A percentile compares a stretch with the other conserved stretches of the same genome.
Evolutionary conservation across 2,888 invertebrate species (phyloP).

Genomic region (Amiota mariae): DNA sequence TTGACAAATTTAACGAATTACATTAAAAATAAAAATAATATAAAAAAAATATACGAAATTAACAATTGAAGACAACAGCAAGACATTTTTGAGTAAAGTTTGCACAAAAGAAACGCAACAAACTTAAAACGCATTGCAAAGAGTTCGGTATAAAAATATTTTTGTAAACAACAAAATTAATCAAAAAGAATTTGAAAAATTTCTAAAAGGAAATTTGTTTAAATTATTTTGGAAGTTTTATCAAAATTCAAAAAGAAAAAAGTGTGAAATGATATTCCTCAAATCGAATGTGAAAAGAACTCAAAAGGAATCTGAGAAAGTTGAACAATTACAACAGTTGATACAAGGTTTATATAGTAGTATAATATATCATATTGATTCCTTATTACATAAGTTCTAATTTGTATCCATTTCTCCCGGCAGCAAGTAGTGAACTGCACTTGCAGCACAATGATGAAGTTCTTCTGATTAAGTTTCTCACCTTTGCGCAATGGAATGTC

Average conservation of each 20-base stretch:
- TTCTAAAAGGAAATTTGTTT: neutral
- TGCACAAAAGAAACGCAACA: constrained; percentile 34
- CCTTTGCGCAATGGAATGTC: constrained; percentile 63
- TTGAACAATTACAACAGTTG: constrained; percentile 56
- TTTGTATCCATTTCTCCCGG: neutral
- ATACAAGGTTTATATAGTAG: constrained; percentile 35
- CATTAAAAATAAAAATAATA: constrained; percentile 45
- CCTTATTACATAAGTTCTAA: neutral
- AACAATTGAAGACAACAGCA: constrained; percentile 27
- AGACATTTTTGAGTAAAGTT: constrained; percentile 22
- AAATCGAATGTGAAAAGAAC: constrained; percentile 34
- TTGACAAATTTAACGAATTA: too few species aligned
- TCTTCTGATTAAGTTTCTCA: constrained; percentile 65
- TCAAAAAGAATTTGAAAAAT: constrained; percentile 8
- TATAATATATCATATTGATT: constrained; percentile 16
- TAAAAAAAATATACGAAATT: constrained; percentile 29
- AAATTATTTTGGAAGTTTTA: constrained; percentile 18
- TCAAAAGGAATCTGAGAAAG: constrained; percentile 56
- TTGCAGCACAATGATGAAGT: constrained; percentile 55
- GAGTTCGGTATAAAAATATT: constrained; percentile 34
- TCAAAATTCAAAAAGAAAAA: constrained; percentile 24
- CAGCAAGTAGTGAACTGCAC: constrained; percentile 57
- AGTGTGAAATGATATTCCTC: constrained; percentile 48
- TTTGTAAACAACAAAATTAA: constrained; percentile 3
- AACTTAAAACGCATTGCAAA: constrained; percentile 47